Conservation (phyloP, 2,113 vertebrate species). For the Penelope pileata region DNA sequence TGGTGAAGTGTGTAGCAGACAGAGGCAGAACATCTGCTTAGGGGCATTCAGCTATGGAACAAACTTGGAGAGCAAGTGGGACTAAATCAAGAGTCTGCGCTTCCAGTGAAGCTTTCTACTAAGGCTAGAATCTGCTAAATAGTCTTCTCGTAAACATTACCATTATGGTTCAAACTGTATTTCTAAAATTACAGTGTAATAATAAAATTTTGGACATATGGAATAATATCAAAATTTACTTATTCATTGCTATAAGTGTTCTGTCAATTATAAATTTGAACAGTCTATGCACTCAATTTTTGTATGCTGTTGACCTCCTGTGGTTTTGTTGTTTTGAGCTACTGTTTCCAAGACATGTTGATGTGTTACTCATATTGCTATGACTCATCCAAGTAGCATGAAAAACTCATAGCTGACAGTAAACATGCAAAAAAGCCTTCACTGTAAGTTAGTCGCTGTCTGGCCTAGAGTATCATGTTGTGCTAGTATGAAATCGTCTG, state of each 20-base stretch:
- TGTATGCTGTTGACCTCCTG: slow-evolving; percentile 35
- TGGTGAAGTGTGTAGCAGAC: background rate
- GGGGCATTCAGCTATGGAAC: background rate
- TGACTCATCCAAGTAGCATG: slow-evolving; percentile 58
- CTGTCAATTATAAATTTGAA: background rate
- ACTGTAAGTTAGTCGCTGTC: slow-evolving; percentile 13
- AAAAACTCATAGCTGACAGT: slow-evolving; percentile 53
- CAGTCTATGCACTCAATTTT: background rate
- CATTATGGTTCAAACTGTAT: background rate
- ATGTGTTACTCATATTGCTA: slow-evolving; percentile 50
- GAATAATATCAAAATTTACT: background rate
- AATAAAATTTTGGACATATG: background rate
- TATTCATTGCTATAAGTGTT: background rate
- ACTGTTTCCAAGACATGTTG: slow-evolving; percentile 55
- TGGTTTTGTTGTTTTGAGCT: slow-evolving; percentile 61
- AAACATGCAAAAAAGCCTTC: slow-evolving; percentile 16
- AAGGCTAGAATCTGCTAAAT: background rate
- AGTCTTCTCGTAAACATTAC: background rate
- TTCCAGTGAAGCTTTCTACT: background rate
- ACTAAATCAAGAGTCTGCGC: background rate
- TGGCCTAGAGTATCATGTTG: background rate
- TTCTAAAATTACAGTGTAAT: background rate
- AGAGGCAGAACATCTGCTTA: background rate
- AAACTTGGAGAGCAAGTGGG: background rate
- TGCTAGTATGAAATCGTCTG: background rate